phyloP scores from a whole-genome alignment of 1,140 invertebrate species.

The Chionoecetes opilio region DNA sequence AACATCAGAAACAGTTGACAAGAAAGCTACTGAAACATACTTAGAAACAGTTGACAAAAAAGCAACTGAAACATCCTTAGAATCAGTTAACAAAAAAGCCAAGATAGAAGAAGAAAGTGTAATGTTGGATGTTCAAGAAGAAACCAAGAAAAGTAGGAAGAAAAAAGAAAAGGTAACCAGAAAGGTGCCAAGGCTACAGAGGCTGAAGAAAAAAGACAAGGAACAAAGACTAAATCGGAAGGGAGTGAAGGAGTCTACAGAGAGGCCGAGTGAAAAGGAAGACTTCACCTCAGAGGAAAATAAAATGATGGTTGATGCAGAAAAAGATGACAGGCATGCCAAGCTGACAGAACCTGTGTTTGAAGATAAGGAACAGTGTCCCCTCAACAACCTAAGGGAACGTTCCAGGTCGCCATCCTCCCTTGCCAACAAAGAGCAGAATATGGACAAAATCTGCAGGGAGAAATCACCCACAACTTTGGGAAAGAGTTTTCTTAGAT shows the following conservation, averaged over 20 bases:
- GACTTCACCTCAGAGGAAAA: not conserved
- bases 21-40: too few relatives aligned
- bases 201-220: not conserved
- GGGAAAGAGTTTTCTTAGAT: too few relatives aligned
- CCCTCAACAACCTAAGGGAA: not conserved
- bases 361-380: not conserved
- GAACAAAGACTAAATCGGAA: not conserved
- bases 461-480: not conserved
- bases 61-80: too few relatives aligned
- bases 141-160: not conserved
- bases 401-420: not conserved
- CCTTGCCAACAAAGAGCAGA: not conserved
- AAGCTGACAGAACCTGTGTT: not conserved
- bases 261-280: not conserved
- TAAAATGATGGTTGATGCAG: not conserved
- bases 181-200: not conserved
- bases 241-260: not conserved
- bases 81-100: not conserved
- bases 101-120: slow-evolving; percentile 1
- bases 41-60: not conserved
- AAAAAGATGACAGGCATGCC: not conserved
- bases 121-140: not conserved
- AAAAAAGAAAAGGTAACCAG: not conserved
- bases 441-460: not conserved
- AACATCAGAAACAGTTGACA: too few relatives aligned